phyloP scores from a whole-genome alignment of 2,113 vertebrate genomes.

The Gila orcuttii region DNA sequence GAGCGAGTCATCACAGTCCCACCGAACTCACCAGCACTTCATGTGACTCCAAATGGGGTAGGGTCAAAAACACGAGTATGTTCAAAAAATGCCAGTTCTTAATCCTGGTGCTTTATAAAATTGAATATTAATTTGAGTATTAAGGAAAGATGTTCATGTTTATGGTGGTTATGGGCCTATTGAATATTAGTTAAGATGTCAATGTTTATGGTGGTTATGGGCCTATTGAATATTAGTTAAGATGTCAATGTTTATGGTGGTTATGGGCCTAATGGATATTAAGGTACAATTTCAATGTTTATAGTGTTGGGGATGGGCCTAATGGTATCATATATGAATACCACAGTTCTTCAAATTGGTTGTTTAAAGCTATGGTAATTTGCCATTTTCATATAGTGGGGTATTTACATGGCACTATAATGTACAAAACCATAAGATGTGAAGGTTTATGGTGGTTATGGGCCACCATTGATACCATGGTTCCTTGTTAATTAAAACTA shows the following conservation, averaged over 20 bases:
- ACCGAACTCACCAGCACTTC: conserved; percentile 76
- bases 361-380: background rate
- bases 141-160: background rate
- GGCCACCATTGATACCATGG: background rate
- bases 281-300: background rate
- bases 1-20: conserved; percentile 71
- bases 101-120: no score
- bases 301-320: no score
- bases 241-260: no score
- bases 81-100: background rate
- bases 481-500: background rate
- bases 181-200: no score
- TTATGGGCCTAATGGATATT: no score
- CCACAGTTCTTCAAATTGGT: no score
- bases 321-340: no score
- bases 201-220: no score
- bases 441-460: no score
- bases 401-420: background rate
- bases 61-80: background rate
- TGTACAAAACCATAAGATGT: no score
- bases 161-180: no score
- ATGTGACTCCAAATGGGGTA: conserved; percentile 46
- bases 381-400: background rate
- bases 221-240: no score
- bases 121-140: background rate